Evolutionary conservation across 2,888 invertebrate species (phyloP).

Genomic region (Cybosia mesomella): DNA sequence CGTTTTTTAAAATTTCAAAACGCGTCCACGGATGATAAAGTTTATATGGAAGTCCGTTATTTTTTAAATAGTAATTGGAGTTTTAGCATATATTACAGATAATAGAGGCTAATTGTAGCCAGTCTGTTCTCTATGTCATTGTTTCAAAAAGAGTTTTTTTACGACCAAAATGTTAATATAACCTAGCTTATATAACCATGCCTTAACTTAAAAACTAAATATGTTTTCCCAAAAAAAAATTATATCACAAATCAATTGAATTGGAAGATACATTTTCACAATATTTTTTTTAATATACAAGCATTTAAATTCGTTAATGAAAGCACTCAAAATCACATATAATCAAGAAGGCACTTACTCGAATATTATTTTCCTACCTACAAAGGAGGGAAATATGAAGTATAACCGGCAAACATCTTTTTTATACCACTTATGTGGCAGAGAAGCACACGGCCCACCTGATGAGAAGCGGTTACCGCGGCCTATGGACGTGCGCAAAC

Average conservation of each 20-base stretch:
- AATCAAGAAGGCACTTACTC: slow-evolving; percentile 38
- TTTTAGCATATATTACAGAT: not conserved
- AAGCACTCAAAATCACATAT: slow-evolving; percentile 46
- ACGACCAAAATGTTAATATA: not conserved
- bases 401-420: too few relatives aligned
- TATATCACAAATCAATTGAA: slow-evolving; percentile 43
- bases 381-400: not conserved
- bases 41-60: not conserved
- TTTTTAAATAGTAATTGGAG: not conserved
- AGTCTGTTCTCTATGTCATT: not conserved
- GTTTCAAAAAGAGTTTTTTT: not conserved
- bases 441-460: too few relatives aligned
- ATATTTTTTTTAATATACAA: slow-evolving; percentile 30
- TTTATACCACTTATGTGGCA: too few relatives aligned
- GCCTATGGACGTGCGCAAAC: too few relatives aligned
- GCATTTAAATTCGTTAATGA: slow-evolving; percentile 43
- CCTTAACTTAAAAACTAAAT: slow-evolving; percentile 4
- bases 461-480: too few relatives aligned
- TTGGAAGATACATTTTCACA: slow-evolving; percentile 42
- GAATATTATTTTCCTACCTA: slow-evolving; percentile 11
- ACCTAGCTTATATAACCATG: slow-evolving; percentile 8
- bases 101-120: not conserved
- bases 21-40: too few relatives aligned
- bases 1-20: too few relatives aligned
- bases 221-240: slow-evolving; percentile 2